Evolutionary conservation across 2,888 invertebrate genomes (phyloP).

Genomic region (Leptinotarsa juncta): DNA sequence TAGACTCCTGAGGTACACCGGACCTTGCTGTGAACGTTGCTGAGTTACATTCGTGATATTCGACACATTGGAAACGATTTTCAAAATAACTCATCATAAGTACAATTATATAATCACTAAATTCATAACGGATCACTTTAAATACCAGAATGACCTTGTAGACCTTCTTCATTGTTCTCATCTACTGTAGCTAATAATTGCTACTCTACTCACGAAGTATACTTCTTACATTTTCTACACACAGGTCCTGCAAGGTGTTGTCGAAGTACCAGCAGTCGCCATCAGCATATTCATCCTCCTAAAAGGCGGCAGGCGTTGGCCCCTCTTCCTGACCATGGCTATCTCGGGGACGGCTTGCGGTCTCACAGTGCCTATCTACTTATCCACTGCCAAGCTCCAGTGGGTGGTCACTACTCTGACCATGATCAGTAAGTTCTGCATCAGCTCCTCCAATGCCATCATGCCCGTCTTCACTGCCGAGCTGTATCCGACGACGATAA

Average conservation of each 20-base stretch:
- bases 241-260: constrained; percentile 75
- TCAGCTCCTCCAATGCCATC: constrained; percentile 82
- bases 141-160: too few relatives aligned
- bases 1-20: too few relatives aligned
- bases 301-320: constrained; percentile 79
- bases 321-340: constrained; percentile 76
- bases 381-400: constrained; percentile 68
- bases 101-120: too few relatives aligned
- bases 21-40: too few relatives aligned
- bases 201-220: too few relatives aligned
- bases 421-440: constrained; percentile 84
- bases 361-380: constrained; percentile 68
- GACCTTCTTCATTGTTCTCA: too few relatives aligned
- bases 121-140: too few relatives aligned
- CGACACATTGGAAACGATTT: too few relatives aligned
- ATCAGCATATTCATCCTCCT: constrained; percentile 81
- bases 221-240: constrained; percentile 30
- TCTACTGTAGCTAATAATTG: too few relatives aligned
- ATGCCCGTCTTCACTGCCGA: constrained; percentile 84
- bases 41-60: too few relatives aligned
- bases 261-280: constrained; percentile 83
- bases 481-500: constrained; percentile 81
- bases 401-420: constrained; percentile 80
- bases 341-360: constrained; percentile 78
- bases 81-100: too few relatives aligned